Conservation (phyloP, 2,113 vertebrate genomes). For the Panthera tigris region DNA sequence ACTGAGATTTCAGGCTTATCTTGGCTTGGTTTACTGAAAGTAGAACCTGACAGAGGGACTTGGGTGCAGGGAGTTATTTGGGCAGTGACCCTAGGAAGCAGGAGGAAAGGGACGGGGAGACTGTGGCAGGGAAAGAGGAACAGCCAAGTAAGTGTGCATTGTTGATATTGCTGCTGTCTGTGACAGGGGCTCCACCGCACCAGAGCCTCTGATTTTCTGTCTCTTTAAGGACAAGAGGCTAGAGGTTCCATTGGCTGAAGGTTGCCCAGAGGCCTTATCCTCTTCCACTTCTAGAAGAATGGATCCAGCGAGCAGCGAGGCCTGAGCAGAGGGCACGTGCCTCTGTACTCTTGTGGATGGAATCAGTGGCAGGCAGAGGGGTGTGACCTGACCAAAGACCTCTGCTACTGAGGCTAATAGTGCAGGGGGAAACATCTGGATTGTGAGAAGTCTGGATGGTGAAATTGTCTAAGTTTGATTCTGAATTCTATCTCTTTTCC, state of each 20-base stretch:
- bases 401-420: background rate
- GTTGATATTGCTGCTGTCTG: background rate
- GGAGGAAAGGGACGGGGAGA: background rate
- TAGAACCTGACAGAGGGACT: background rate
- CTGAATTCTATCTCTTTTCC: background rate
- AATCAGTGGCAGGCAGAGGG: background rate
- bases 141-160: background rate
- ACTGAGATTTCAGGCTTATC: background rate
- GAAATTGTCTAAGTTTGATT: background rate
- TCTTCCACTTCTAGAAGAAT: background rate
- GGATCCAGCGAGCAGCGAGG: background rate
- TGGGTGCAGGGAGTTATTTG: background rate
- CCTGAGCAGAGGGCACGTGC: background rate
- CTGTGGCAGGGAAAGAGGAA: background rate
- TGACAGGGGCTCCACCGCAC: too few species aligned
- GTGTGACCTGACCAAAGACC: background rate
- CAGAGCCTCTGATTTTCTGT: background rate
- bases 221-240: background rate
- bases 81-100: background rate
- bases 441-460: background rate
- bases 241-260: background rate
- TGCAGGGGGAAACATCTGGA: background rate
- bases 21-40: background rate
- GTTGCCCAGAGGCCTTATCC: accelerated
- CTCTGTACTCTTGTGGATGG: background rate